phyloP scores from a whole-genome alignment of 2,888 invertebrate genomes.

The Aphodius granarius region DNA sequence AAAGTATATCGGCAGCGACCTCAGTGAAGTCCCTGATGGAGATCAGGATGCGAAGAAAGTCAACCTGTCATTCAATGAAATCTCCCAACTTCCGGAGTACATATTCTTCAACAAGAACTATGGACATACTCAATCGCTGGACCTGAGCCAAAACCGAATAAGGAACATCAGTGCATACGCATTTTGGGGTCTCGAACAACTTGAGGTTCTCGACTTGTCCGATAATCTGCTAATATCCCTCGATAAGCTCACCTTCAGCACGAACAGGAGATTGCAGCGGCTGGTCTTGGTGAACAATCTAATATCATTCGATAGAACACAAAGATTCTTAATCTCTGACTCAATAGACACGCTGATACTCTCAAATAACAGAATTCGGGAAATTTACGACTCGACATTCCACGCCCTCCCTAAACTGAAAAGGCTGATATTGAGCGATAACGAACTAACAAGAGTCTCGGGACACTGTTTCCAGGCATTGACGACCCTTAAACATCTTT shows the following conservation, averaged over 20 bases:
- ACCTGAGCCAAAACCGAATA: conserved; percentile 47
- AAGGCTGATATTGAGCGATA: conserved; percentile 46
- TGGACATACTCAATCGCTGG: conserved; percentile 41
- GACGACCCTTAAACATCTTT: conserved; percentile 46
- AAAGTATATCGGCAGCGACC: conserved; percentile 25
- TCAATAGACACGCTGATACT: conserved; percentile 47
- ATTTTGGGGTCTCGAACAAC: conserved; percentile 44
- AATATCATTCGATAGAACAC: conserved; percentile 42
- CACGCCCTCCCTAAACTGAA: conserved; percentile 46
- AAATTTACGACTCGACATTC: conserved; percentile 48
- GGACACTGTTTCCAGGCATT: conserved; percentile 46
- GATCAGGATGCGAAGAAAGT: conserved; percentile 34
- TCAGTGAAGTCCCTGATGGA: conserved; percentile 43
- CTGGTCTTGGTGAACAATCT: conserved; percentile 46
- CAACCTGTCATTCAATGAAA: conserved; percentile 47
- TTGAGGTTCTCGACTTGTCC: conserved; percentile 46
- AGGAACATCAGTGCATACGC: conserved; percentile 41
- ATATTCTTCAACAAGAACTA: conserved; percentile 46
- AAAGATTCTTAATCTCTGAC: conserved; percentile 45
- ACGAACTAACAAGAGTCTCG: conserved; percentile 42
- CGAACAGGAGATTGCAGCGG: conserved; percentile 44
- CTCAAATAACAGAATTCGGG: conserved; percentile 45
- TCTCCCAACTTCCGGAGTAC: conserved; percentile 39
- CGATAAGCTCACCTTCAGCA: conserved; percentile 45
- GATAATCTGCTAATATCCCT: conserved; percentile 45